phyloP scores from a whole-genome alignment of 2,888 invertebrate genomes.

The Brassicogethes aeneus region DNA sequence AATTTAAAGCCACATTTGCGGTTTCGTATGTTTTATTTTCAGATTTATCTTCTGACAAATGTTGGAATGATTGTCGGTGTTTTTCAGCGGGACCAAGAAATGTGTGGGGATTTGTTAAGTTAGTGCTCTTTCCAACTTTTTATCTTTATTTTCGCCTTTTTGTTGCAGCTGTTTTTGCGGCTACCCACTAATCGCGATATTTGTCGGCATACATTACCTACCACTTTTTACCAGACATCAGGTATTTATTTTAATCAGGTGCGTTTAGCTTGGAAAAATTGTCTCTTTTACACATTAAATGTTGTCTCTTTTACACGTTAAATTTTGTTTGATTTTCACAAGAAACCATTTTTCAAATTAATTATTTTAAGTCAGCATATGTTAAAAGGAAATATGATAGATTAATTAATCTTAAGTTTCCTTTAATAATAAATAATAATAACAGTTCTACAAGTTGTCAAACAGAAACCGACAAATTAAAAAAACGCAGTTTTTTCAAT shows the following conservation, averaged over 20 bases:
- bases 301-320: too few relatives aligned
- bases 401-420: too few relatives aligned
- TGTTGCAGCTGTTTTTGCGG: slow-evolving; percentile 11
- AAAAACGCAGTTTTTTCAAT: too few relatives aligned
- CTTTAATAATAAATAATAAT: too few relatives aligned
- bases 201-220: slow-evolving; percentile 10
- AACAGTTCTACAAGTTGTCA: too few relatives aligned
- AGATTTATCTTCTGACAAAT: slow-evolving; percentile 12
- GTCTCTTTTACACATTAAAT: slow-evolving; percentile 3
- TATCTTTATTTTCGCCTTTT: slow-evolving; percentile 5
- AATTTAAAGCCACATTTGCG: background rate
- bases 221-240: slow-evolving; percentile 1
- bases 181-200: slow-evolving; percentile 11
- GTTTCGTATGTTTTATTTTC: slow-evolving; percentile 7
- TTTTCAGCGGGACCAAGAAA: slow-evolving; percentile 7
- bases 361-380: too few relatives aligned
- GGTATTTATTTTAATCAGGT: slow-evolving; percentile 6
- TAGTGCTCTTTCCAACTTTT: slow-evolving; percentile 7
- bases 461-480: too few relatives aligned
- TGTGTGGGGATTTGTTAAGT: slow-evolving; percentile 11
- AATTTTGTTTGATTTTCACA: too few relatives aligned
- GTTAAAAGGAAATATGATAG: too few relatives aligned
- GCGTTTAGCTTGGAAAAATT: slow-evolving; percentile 7
- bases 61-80: slow-evolving; percentile 12
- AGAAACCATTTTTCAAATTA: too few relatives aligned